Conservation (phyloP, 2,113 vertebrate species). For the Thalassoma bifasciatum region DNA sequence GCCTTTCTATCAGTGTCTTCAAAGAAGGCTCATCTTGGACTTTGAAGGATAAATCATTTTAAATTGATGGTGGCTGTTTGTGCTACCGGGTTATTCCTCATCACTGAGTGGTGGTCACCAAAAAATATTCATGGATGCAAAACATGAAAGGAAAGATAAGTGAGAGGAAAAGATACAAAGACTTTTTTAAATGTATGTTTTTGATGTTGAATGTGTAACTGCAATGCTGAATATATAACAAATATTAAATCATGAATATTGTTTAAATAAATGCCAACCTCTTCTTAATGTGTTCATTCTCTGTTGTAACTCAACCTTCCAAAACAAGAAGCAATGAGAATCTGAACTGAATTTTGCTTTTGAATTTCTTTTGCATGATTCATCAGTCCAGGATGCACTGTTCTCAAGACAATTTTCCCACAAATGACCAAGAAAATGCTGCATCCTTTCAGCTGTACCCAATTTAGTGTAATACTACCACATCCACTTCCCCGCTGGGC, state of each 20-base stretch:
- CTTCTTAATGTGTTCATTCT: conserved; percentile 3
- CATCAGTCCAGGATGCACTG: conserved; percentile 2
- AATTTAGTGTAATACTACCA: conserved; percentile 26
- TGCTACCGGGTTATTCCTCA: not conserved
- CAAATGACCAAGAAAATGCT: conserved; percentile 38
- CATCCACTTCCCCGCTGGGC: conserved; percentile 17
- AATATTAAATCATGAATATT: not conserved
- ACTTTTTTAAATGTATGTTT: not conserved
- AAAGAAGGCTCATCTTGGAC: conserved; percentile 5
- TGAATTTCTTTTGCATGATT: conserved; percentile 22
- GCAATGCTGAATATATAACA: not conserved
- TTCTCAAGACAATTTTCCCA: conserved; percentile 7
- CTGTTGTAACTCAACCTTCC: not conserved
- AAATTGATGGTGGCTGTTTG: not conserved
- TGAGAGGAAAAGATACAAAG: not conserved
- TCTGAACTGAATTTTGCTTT: conserved; percentile 7
- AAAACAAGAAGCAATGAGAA: conserved; percentile 4
- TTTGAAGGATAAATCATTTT: not conserved
- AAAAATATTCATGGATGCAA: no score
- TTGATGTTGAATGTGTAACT: not conserved
- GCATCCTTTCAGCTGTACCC: conserved; percentile 25
- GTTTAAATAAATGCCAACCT: not conserved
- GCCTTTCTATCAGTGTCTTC: not conserved
- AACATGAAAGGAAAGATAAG: not conserved
- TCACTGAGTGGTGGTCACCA: not conserved